phyloP scores from a whole-genome alignment of 2,113 vertebrate genomes.

The Plecotus auritus region DNA sequence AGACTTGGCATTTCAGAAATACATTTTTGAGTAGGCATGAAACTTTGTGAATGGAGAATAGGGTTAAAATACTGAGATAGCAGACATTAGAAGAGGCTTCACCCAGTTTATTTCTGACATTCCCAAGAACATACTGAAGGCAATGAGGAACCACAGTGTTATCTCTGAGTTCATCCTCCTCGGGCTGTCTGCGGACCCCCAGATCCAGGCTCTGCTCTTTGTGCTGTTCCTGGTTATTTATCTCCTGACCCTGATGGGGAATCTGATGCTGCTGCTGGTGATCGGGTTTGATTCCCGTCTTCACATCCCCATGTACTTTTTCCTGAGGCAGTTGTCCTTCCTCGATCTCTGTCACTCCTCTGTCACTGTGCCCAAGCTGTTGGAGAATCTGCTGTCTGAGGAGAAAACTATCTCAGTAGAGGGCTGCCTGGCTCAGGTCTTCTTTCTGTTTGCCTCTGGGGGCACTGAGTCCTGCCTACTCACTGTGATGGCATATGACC shows the following conservation, averaged over 20 bases:
- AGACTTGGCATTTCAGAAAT: neutral
- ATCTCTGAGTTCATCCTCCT: conserved; percentile 55
- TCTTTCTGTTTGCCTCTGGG: conserved; percentile 65
- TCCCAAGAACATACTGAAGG: neutral
- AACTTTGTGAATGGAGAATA: neutral
- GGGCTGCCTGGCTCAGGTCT: conserved; percentile 61
- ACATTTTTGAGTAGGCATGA: neutral
- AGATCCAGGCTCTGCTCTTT: conserved; percentile 39
- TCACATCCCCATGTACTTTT: conserved; percentile 70
- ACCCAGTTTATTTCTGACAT: neutral
- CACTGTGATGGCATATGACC: conserved; percentile 67
- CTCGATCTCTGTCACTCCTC: conserved; percentile 67
- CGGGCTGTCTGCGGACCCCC: neutral
- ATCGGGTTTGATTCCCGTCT: conserved; percentile 48
- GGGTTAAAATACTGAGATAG: neutral
- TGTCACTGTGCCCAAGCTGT: conserved; percentile 64
- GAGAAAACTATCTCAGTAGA: conserved; percentile 62
- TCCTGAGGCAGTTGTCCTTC: conserved; percentile 67
- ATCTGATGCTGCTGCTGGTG: conserved; percentile 44
- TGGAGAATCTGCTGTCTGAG: conserved; percentile 57
- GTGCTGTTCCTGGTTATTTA: conserved; percentile 54
- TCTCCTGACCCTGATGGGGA: conserved; percentile 58
- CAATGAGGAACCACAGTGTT: conserved; percentile 53
- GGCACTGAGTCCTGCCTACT: conserved; percentile 68
- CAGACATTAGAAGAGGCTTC: neutral